Evolutionary conservation across 2,797 vertebrate genomes (phyloP), one percentile per base, ranked within the genome.

Genomic region (Gambusia yucatana): DNA sequence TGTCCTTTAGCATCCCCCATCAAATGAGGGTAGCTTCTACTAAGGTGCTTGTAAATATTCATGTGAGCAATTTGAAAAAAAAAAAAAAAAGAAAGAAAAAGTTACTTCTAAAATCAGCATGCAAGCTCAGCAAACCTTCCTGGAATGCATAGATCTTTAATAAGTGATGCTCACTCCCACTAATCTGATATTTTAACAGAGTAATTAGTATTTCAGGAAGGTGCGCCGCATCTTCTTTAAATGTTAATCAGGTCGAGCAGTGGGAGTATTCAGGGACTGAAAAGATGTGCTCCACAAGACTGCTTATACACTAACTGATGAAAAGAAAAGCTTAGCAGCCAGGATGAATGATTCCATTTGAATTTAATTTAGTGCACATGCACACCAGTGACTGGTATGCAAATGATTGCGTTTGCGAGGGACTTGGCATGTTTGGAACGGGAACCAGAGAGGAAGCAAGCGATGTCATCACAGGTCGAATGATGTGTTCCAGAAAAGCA

Each of bases 221-320:
- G 67, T 14, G 41, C 10, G 20, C 73, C 71, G 81, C 79, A 86
- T 86, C 28, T 83, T 83, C 50, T 87, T 85, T 84, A 90, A 86
- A 88, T 86, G 78, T 85, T 88, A 81, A 85, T 87, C 76, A 77
- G 70, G 59, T 71, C 5, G 14, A 86, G 75, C 84, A 57, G 76
- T 77, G 76, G 70, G 59, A 86, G 43, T 77, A 84, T 80, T 85
- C 11, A 70, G 79, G 86, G 3, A 72, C 72, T 72, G 41, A 46
- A 73, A 83, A 80, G 61, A 86, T 61, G 0, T 43, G 63, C 43
- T 80, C 70, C 20, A 67, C 47, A 46, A 73, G 81, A 78, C 80
- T 83, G 72, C 73, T 79, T 71, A 39, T 77, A 74, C 79, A 79
- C 78, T 57, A 71, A 30, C 3, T 65, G 65, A 43, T n/a, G 25